Conservation (phyloP, 2,113 vertebrate genomes). For the Pteruthius melanotis region DNA sequence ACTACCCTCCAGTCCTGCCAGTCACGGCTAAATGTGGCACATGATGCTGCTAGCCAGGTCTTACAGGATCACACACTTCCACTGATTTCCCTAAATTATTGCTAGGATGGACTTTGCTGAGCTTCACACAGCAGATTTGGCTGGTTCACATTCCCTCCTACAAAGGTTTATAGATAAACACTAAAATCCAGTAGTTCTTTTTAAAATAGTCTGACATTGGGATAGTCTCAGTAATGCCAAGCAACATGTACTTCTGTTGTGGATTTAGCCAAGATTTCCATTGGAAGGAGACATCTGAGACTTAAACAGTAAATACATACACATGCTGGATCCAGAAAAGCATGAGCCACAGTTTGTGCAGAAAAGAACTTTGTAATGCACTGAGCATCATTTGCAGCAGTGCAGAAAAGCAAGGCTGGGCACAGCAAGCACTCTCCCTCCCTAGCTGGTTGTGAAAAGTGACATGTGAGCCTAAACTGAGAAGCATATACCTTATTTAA, state of each 20-base stretch:
- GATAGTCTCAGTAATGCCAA: neutral
- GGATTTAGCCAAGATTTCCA: neutral
- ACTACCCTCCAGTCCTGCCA: neutral
- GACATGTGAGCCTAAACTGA: neutral
- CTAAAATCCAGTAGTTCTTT: neutral
- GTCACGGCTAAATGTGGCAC: neutral
- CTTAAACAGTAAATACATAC: neutral
- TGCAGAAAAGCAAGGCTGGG: neutral
- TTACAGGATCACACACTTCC: neutral
- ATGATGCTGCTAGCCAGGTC: fast-evolving
- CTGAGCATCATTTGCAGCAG: neutral
- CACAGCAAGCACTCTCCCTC: neutral
- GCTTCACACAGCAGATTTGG: neutral
- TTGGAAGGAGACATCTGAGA: neutral
- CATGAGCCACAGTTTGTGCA: neutral
- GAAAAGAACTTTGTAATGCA: neutral
- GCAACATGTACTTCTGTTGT: neutral
- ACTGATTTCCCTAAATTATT: neutral
- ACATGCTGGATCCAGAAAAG: neutral
- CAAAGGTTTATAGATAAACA: neutral
- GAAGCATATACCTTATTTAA: neutral
- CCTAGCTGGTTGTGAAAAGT: neutral
- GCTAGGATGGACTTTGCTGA: neutral
- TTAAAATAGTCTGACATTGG: neutral
- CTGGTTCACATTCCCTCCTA: neutral